phyloP scores from a whole-genome alignment of 2,888 invertebrate species.

The Phaedon cochleariae region DNA sequence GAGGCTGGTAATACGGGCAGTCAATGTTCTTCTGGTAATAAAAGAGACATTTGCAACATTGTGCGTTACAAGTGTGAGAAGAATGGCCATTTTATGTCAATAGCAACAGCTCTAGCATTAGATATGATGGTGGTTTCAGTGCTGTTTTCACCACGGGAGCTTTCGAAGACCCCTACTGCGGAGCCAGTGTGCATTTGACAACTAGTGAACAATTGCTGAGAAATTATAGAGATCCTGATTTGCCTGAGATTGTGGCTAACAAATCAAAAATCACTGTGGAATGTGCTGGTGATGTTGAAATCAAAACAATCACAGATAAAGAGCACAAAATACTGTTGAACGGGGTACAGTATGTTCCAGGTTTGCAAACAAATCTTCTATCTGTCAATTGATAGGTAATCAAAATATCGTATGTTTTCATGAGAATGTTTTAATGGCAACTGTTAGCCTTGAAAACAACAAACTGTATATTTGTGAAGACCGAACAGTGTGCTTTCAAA shows the following conservation, averaged over 20 bases:
- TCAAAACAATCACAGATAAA: background rate
- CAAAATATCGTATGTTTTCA: conserved; percentile 25
- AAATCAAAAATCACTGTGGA: conserved; percentile 22
- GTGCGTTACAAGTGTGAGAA: conserved; percentile 38
- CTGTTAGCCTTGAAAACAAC: background rate
- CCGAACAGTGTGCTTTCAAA: background rate
- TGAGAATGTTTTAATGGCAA: background rate
- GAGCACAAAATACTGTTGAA: conserved; percentile 6
- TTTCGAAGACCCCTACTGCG: conserved; percentile 41
- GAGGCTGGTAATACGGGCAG: background rate
- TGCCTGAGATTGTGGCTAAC: conserved; percentile 31
- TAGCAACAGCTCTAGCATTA: background rate
- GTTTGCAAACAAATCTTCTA: conserved; percentile 28
- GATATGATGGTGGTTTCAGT: conserved; percentile 25
- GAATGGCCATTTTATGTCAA: conserved; percentile 31
- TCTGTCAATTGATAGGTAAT: conserved; percentile 25
- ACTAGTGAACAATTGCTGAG: conserved; percentile 25
- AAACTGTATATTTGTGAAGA: background rate
- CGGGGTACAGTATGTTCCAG: conserved; percentile 22
- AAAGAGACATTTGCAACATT: conserved; percentile 17
- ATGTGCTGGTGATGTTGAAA: conserved; percentile 19
- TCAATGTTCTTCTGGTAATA: background rate
- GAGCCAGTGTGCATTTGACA: conserved; percentile 44
- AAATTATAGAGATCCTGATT: conserved; percentile 6
- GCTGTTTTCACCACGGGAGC: conserved; percentile 24